Percentiles rank a stretch among this genome's conserved stretches.
Evolutionary conservation across 1,140 invertebrate genomes (phyloP).

Genomic region (Aphis craccivora): DNA sequence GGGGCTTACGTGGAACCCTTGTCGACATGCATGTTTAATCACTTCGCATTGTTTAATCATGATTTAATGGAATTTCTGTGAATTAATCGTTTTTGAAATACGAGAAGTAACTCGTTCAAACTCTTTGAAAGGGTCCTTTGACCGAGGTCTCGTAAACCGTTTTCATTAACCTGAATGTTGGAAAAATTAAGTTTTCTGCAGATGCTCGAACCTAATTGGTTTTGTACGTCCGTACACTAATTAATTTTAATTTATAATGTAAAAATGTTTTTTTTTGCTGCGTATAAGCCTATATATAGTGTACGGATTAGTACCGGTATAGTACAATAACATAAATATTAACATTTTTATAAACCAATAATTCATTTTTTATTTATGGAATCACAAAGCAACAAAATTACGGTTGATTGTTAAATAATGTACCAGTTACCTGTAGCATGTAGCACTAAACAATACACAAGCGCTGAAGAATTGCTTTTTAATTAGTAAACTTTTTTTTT

Average conservation of each 20-base stretch:
- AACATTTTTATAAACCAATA: not conserved
- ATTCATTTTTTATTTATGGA: not conserved
- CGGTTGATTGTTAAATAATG: not conserved
- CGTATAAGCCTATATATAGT: not conserved
- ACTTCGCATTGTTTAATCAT: conserved; percentile 11
- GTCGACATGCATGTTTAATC: not conserved
- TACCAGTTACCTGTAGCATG: not conserved
- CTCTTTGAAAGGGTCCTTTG: conserved; percentile 20
- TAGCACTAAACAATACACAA: not conserved
- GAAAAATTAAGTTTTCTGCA: not conserved
- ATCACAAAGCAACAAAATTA: not conserved
- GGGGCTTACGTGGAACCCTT: not conserved
- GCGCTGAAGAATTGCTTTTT: not conserved
- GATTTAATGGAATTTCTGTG: not conserved
- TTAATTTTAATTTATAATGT: conserved; percentile 15
- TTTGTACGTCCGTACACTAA: not conserved
- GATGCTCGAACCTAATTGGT: not conserved
- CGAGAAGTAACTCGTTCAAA: conserved; percentile 16
- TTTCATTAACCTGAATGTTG: conserved; percentile 15
- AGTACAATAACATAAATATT: not conserved
- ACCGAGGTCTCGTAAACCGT: not conserved
- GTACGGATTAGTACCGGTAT: not conserved
- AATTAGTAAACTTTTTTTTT: not conserved
- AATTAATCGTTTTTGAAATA: conserved; percentile 28
- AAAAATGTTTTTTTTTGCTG: not conserved